Percentiles rank a stretch among this genome's conserved stretches.
Evolutionary conservation across 1,140 invertebrate genomes (phyloP).

Genomic region (Triops longicaudatus): DNA sequence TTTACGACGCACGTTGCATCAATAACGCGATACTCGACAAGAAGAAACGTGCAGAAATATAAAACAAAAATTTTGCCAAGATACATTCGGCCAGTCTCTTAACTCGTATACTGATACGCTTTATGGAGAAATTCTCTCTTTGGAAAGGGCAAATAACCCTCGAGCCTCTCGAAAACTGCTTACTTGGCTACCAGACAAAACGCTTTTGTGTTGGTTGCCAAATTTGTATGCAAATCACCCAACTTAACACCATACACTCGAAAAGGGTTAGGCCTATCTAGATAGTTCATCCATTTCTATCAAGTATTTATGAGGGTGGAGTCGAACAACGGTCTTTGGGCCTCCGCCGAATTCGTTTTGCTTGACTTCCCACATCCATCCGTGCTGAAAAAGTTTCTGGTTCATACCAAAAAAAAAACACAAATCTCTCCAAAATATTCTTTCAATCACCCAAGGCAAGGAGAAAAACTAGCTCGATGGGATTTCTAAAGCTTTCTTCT

Average conservation of each 20-base stretch:
- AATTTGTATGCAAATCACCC: not conserved
- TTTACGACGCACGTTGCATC: too few species aligned
- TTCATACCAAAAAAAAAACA: not conserved
- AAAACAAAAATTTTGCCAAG: too few species aligned
- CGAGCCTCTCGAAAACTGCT: not conserved
- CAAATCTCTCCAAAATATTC: not conserved
- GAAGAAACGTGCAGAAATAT: too few species aligned
- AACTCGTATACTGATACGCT: too few species aligned
- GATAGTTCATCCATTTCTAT: not conserved
- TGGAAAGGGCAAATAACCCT: not conserved
- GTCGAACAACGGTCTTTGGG: conserved; percentile 6
- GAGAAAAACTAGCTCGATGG: not conserved
- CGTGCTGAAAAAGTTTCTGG: not conserved
- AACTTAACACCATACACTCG: not conserved
- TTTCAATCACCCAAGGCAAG: not conserved
- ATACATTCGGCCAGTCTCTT: too few species aligned
- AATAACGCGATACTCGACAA: too few species aligned
- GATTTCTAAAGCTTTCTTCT: too few species aligned
- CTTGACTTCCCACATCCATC: too few species aligned
- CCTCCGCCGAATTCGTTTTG: not conserved
- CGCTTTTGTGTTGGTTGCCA: not conserved
- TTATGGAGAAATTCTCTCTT: not conserved
- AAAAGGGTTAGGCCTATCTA: not conserved
- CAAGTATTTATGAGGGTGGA: not conserved
- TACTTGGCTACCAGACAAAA: not conserved